These are phyloP conservation scores for Petrosia ficiformis DNA, from an alignment of 37 sponge, comb jelly and placozoan genomes.

Conservation along the genomic window DNA sequence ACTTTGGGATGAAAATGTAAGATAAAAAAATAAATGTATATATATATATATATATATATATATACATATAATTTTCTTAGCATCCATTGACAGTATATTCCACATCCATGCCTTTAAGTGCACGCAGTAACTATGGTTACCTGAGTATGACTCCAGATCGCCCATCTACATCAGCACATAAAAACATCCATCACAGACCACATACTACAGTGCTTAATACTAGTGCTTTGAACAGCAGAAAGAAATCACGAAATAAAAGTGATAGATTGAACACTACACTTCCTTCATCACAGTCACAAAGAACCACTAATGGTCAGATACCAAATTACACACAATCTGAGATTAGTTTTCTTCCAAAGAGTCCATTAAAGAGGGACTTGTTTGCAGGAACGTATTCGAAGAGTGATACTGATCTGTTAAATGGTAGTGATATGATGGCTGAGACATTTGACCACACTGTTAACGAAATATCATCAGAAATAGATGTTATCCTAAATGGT, in stretches of 20 bases:
- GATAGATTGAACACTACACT: no score
- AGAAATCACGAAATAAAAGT: no score
- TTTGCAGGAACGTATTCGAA: no score
- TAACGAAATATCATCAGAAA: background rate
- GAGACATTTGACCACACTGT: background rate
- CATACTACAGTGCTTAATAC: no score
- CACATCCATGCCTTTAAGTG: background rate
- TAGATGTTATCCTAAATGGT: background rate
- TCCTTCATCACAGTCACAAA: background rate
- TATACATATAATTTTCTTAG: background rate
- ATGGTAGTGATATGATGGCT: background rate
- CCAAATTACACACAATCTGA: background rate
- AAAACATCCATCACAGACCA: no score
- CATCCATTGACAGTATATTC: background rate
- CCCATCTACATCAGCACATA: no score
- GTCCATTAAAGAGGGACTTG: background rate
- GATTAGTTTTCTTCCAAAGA: background rate
- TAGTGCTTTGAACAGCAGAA: no score
- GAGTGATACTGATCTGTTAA: no score
- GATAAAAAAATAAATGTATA: background rate
- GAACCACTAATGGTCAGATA: background rate
- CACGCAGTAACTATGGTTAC: background rate
- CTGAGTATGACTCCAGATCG: no score
- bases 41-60: background rate
- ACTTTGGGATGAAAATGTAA: background rate